These are phyloP conservation scores for Etheostoma nigrum DNA, from an alignment of 2,797 vertebrate species.

Conservation along the genomic window DNA sequence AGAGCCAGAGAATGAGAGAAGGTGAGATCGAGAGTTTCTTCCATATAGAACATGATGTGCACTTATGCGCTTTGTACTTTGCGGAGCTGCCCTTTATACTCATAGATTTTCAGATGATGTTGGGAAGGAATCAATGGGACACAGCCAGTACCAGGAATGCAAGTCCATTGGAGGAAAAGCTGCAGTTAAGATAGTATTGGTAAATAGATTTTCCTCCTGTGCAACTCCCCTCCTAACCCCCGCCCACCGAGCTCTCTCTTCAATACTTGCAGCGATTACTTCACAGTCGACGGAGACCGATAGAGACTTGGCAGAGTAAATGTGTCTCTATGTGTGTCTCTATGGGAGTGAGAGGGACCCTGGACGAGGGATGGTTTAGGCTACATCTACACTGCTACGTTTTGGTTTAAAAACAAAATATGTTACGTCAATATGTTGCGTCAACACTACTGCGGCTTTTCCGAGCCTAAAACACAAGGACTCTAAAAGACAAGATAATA, in stretches of 20 bases:
- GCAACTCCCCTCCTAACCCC: slow-evolving; percentile 68
- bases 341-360: slow-evolving; percentile 15
- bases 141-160: slow-evolving; percentile 91
- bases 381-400: too few species aligned
- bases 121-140: slow-evolving; percentile 89
- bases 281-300: slow-evolving; percentile 76
- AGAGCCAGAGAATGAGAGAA: slow-evolving; percentile 37
- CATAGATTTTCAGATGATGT: slow-evolving; percentile 94
- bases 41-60: slow-evolving; percentile 74
- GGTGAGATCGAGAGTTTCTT: slow-evolving; percentile 66
- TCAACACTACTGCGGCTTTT: too few species aligned
- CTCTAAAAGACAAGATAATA: too few species aligned
- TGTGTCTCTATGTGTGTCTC: slow-evolving; percentile 51
- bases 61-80: slow-evolving; percentile 81
- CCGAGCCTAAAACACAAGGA: too few species aligned
- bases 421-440: too few species aligned
- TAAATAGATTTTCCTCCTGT: slow-evolving; percentile 90
- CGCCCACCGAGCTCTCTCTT: slow-evolving; percentile 68
- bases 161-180: slow-evolving; percentile 89
- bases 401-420: too few species aligned
- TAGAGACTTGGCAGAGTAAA: slow-evolving; percentile 70
- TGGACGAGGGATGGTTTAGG: slow-evolving; percentile 28
- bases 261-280: slow-evolving; percentile 79
- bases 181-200: slow-evolving; percentile 89
- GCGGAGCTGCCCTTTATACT: slow-evolving; percentile 86